These are phyloP conservation scores for Aselliscus stoliczkanus DNA, from an alignment of 2,797 vertebrate species.

Conservation along the genomic window DNA sequence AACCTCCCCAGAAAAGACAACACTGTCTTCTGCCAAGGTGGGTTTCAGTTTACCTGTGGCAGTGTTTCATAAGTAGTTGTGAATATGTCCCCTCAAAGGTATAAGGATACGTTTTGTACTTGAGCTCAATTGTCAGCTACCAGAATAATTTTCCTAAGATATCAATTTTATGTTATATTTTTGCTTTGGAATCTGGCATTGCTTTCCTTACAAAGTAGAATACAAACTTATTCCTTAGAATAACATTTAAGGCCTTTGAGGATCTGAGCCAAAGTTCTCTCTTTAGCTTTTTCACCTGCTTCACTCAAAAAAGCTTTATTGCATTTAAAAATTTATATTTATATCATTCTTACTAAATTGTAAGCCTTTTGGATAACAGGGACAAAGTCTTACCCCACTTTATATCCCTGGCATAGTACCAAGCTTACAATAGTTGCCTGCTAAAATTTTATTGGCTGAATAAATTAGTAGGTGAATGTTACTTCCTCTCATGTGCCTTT, in stretches of 20 bases:
- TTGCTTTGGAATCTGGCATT: conserved; percentile 3
- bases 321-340: neutral
- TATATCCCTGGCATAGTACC: neutral
- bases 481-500: neutral
- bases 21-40: conserved; percentile 80
- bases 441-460: conserved; percentile 11
- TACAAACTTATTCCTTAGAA: neutral
- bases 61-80: neutral
- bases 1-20: conserved; percentile 79
- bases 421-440: neutral
- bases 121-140: neutral
- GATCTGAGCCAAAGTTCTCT: neutral
- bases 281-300: neutral
- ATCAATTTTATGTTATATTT: neutral
- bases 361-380: neutral
- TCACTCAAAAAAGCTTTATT: neutral
- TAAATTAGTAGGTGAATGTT: conserved; percentile 4
- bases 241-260: neutral
- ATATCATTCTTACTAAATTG: neutral
- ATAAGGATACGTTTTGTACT: neutral
- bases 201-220: neutral
- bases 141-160: conserved; percentile 22
- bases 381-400: neutral
- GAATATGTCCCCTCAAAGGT: neutral
- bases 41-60: neutral